These are phyloP conservation scores for Jacana jacana DNA, from an alignment of 2,113 vertebrate genomes.

Conservation along the genomic window DNA sequence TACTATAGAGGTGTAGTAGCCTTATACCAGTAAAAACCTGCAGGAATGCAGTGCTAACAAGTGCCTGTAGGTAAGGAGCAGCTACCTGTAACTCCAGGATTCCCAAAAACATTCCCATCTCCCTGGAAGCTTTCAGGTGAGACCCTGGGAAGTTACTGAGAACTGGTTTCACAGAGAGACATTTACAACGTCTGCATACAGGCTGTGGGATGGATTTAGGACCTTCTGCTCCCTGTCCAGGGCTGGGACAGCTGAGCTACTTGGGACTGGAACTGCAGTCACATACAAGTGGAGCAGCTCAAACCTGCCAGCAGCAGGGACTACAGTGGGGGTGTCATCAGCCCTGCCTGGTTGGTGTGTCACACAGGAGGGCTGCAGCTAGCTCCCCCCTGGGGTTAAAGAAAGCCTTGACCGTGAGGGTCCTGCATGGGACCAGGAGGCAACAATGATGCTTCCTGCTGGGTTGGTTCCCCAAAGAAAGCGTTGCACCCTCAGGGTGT, in stretches of 20 bases:
- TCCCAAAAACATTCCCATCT: background rate
- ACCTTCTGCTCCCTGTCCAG: background rate
- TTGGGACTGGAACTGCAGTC: background rate
- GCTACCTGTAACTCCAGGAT: background rate
- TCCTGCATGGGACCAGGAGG: background rate
- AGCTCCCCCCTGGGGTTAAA: background rate
- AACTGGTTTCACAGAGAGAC: background rate
- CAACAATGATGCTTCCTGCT: accelerated
- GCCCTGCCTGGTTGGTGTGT: background rate
- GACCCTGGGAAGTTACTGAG: background rate
- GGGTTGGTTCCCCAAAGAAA: background rate
- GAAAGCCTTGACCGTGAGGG: background rate
- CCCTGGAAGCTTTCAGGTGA: background rate
- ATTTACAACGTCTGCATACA: background rate
- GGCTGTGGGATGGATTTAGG: background rate
- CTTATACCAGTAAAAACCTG: background rate
- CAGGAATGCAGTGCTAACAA: background rate
- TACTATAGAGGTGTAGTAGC: background rate
- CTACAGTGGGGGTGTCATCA: background rate
- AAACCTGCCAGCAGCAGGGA: background rate
- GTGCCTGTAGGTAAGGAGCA: background rate
- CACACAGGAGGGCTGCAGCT: background rate
- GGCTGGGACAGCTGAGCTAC: background rate
- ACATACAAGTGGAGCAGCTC: background rate
- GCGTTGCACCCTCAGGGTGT: background rate